These are phyloP conservation scores for Nebria brevicollis DNA, from an alignment of 2,888 invertebrate species.

Conservation along the genomic window DNA sequence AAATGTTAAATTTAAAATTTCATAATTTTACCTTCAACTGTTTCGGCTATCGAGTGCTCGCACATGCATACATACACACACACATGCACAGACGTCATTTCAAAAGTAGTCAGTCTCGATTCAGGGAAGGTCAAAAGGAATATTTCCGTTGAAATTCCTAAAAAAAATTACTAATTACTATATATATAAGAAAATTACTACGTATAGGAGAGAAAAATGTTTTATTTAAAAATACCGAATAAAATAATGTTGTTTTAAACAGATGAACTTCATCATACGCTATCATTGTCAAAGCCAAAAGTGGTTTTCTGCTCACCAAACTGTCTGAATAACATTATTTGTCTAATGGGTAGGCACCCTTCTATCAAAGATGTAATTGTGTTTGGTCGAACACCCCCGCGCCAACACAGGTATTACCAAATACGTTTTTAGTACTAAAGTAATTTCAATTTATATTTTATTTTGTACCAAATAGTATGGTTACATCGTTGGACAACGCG, in stretches of 20 bases:
- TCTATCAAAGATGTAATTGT: slow-evolving; percentile 69
- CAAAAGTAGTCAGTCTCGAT: no score
- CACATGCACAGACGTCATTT: no score
- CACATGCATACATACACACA: neutral
- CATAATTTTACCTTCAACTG: no score
- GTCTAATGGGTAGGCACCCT: slow-evolving; percentile 65
- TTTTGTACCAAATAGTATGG: slow-evolving; percentile 26
- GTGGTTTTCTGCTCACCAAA: slow-evolving; percentile 73
- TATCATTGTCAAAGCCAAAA: slow-evolving; percentile 76
- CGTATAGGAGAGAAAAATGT: no score
- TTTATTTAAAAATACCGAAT: neutral
- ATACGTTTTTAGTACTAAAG: neutral
- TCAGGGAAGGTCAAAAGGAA: no score
- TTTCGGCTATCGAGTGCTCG: no score
- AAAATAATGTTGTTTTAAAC: slow-evolving; percentile 50
- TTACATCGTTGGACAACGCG: slow-evolving; percentile 23
- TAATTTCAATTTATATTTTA: neutral
- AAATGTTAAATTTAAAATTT: neutral
- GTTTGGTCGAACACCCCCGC: slow-evolving; percentile 64
- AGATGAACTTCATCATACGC: slow-evolving; percentile 76
- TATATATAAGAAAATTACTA: no score
- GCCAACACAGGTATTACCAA: slow-evolving; percentile 51
- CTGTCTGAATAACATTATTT: slow-evolving; percentile 68
- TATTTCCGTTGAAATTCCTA: no score
- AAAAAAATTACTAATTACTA: no score